Base-by-base conservation (phyloP, 2,113 vertebrate species). In the Struthidea cinerea region DNA sequence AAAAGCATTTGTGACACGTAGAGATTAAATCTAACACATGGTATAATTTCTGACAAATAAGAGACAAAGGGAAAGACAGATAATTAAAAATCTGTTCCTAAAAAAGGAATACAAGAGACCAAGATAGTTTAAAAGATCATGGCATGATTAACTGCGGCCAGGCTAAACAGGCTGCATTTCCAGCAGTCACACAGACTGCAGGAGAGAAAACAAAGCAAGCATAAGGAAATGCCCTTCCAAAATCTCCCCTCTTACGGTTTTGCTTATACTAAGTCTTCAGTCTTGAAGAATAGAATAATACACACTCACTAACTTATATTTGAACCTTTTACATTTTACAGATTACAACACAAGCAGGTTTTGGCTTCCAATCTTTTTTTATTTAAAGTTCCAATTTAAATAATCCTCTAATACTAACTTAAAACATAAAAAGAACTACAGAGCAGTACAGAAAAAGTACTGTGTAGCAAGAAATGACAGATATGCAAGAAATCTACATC, bases 11-110 rank as follows among this genome's bases (percentile, higher is more conserved):
- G 0, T 42, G 64, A 87, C 16, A 27, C 3, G 39, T 50, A 18
- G 2, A 79, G 42, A 73, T 53, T 5, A 71, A 61, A 47, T 8
- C 4, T 55, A 35, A 75, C 18, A 22, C 4, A 5, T 0, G 0
- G 14, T 15, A 13, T 42, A 17, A 52, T n/a, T 82, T 64, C 33
- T 63, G 83, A 35, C 5, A 71, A 24, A 4, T 35, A n/a, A 75
- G 17, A 84, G 20, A 74, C 8, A 67, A 89, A 75, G 9, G 3
- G 3, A 44, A 77, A 87, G 33, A 68, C 3, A 59, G 10, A 73
- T 44, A 30, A 79, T n/a, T 80, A 68, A 41, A 70, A 55, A 5
- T 47, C 16, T 28, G 7, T 11, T 78, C n/a, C 42, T 65, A 39
- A 46, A 64, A 41, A 37, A 12, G 9, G 5, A 52, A 59, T 16